Base-by-base conservation (phyloP, 2,888 invertebrate species). In the Hedya salicella region DNA sequence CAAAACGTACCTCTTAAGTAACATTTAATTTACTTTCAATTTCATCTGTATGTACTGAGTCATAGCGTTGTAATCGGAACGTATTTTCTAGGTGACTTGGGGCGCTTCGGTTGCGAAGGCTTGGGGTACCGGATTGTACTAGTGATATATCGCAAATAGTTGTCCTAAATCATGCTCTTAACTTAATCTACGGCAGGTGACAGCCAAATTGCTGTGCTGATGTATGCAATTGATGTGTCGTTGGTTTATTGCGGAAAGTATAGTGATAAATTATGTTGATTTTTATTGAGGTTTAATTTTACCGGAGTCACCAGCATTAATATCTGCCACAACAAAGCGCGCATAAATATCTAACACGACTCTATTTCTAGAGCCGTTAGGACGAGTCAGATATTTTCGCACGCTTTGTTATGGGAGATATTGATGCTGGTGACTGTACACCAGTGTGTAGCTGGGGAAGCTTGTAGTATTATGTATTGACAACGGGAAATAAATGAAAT, bases 191-290 rank as follows among this genome's bases (percentile, higher is more conserved):
- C 0, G 48, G 19, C 50, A 17, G 36, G 52, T 60, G 65, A 59
- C 65, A 63, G 42, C 42, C 30, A 65, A 65, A 65, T 60, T 44
- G 19, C 25, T 1, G 42, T 8, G 32, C 36, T 13, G 46, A n/a
- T 46, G 30, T n/a, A 3, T 19, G 46, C 59, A 48, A 48, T 36
- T 39, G 48, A 46, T 39, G 39, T 21, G 48, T 36, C 19, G 16
- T 3, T 14, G 25, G 14, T n/a, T 14, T 9, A 44, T 17, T 9
- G 30, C 42, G 11, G 36, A 2, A 9, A 32, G 6, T 36, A 9
- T 36, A 36, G 36, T 9, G 36, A 11, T 36, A 36, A 9, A 36
- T 36, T 36, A 36, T 36, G 8, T 36, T 4, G 6, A 25, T n/a
- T n/a, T n/a, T n/a, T n/a, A n/a, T n/a, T n/a, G n/a, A n/a, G n/a